A percentile compares a stretch with the other conserved stretches of the same genome.
Evolutionary conservation across 2,113 vertebrate species (phyloP).

Genomic region (Nerophis ophidion): DNA sequence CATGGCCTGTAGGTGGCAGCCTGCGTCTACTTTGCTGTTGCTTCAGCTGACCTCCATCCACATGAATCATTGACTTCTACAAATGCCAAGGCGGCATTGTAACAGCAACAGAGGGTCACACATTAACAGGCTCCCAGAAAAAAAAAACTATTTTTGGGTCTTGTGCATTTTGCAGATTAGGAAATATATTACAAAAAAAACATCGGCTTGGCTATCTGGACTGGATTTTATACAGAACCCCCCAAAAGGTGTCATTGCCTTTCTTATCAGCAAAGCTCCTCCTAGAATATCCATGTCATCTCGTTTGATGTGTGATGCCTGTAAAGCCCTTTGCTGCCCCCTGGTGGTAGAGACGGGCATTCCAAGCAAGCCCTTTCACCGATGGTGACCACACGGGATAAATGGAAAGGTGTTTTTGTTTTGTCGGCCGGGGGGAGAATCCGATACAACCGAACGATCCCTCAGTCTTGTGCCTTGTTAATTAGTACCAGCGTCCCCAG

Average conservation of each 20-base stretch:
- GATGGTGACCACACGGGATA: conserved; percentile 4
- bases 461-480: conserved; percentile 24
- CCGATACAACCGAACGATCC: conserved; percentile 15
- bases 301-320: no score
- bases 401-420: neutral
- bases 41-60: conserved; percentile 37
- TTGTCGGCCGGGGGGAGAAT: neutral
- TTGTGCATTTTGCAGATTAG: conserved; percentile 26
- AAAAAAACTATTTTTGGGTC: conserved; percentile 30
- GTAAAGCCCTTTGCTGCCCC: conserved; percentile 32
- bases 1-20: conserved; percentile 30
- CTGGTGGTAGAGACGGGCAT: conserved; percentile 48
- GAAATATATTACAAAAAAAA: neutral
- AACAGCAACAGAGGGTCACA: conserved; percentile 53
- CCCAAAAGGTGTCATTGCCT: no score
- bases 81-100: conserved; percentile 50
- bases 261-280: no score
- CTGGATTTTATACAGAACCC: neutral
- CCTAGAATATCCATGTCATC: no score
- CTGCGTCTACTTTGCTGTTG: conserved; percentile 15
- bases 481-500: conserved; percentile 42
- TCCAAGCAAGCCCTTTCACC: conserved; percentile 5
- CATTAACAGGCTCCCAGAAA: conserved; percentile 52
- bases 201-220: neutral
- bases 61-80: conserved; percentile 67